phyloP scores from a whole-genome alignment of 2,113 vertebrate genomes.

The Melanerpes aurifrons region DNA sequence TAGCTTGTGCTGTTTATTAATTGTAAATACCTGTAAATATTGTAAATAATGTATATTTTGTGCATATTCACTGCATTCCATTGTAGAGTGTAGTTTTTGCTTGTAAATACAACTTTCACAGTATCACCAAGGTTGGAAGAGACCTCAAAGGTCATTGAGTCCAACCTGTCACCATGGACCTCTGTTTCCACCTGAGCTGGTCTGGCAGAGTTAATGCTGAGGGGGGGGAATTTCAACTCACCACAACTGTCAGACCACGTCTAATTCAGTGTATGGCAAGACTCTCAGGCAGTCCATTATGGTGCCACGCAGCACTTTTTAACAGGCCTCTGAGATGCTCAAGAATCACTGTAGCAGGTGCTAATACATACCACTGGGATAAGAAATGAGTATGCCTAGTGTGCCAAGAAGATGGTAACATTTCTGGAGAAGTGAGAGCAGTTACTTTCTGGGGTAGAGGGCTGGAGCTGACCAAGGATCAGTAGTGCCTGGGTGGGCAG shows the following conservation, averaged over 20 bases:
- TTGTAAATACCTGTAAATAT: too few species aligned
- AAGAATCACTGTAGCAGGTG: neutral
- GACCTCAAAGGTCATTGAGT: too few species aligned
- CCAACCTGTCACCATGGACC: too few species aligned
- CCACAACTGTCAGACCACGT: neutral
- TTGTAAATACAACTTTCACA: too few species aligned
- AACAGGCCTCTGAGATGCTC: neutral
- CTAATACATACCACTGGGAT: neutral
- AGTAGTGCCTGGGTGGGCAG: neutral
- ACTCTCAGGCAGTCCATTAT: neutral
- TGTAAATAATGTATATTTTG: too few species aligned
- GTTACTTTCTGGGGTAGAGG: rapidly evolving
- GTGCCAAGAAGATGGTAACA: neutral
- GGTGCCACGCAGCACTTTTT: neutral
- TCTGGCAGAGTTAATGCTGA: too few species aligned
- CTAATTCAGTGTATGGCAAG: neutral
- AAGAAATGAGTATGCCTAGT: neutral
- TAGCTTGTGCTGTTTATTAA: too few species aligned
- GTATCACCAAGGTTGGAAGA: too few species aligned
- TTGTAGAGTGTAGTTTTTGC: too few species aligned
- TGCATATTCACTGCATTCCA: too few species aligned
- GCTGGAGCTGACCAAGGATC: neutral
- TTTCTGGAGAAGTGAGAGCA: neutral
- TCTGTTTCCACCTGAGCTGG: too few species aligned
- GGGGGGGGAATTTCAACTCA: too few species aligned